Percentiles rank a stretch among this genome's conserved stretches.
These are phyloP conservation scores for Ethmia dodecea DNA, from an alignment of 2,888 invertebrate genomes.

Conservation along the genomic window DNA sequence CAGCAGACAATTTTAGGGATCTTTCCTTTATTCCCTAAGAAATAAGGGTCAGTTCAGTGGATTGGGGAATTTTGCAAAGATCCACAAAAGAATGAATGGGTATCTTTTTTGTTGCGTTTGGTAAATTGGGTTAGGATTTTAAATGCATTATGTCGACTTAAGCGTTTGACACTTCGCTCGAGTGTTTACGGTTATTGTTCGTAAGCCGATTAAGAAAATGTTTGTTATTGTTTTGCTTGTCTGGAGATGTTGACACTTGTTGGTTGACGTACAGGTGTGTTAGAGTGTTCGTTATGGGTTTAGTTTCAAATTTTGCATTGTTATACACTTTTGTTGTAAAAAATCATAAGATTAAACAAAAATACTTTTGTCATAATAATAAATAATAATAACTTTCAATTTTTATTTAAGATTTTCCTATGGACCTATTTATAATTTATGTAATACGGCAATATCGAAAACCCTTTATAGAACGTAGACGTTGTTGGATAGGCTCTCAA, in stretches of 20 bases:
- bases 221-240: slow-evolving; percentile 48
- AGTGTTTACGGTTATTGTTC: slow-evolving; percentile 51
- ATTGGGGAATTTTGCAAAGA: slow-evolving; percentile 9
- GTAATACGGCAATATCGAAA: too few relatives aligned
- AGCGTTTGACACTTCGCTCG: slow-evolving; percentile 47
- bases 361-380: too few relatives aligned
- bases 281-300: too few relatives aligned
- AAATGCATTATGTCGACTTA: slow-evolving; percentile 42
- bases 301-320: too few relatives aligned
- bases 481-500: too few relatives aligned
- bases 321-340: slow-evolving; percentile 10
- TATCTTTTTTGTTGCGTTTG: slow-evolving; percentile 32
- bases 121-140: slow-evolving; percentile 66
- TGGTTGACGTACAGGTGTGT: slow-evolving; percentile 13
- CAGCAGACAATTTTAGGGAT: neutral
- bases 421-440: too few relatives aligned
- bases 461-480: too few relatives aligned
- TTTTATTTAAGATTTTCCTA: too few relatives aligned
- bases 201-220: slow-evolving; percentile 48
- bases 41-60: slow-evolving; percentile 17
- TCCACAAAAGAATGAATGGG: slow-evolving; percentile 26
- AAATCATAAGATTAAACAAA: too few relatives aligned
- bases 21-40: slow-evolving; percentile 10
- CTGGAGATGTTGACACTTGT: slow-evolving; percentile 18
- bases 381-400: too few relatives aligned